These are phyloP conservation scores for Frankliniella fusca DNA, from an alignment of 2,888 invertebrate genomes.

Conservation along the genomic window DNA sequence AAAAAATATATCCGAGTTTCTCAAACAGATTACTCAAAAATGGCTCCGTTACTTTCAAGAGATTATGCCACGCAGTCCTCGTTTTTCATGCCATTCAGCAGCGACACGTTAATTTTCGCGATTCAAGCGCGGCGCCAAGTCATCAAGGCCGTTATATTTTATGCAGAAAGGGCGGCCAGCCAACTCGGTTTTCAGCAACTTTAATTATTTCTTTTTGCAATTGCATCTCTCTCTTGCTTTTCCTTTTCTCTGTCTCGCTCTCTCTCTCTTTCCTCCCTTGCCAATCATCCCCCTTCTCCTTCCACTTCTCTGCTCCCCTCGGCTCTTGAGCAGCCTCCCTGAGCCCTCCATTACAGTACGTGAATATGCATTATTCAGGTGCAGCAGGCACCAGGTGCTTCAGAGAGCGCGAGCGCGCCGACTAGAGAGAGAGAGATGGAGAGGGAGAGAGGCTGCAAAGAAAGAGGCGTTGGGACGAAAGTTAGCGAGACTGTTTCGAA, in stretches of 20 bases:
- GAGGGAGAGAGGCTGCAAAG: no score
- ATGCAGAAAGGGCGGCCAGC: not conserved
- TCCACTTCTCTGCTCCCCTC: not conserved
- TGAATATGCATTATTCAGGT: constrained; percentile 25
- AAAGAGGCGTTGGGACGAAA: no score
- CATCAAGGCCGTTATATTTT: not conserved
- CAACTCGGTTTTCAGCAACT: not conserved
- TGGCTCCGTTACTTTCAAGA: not conserved
- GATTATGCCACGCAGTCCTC: not conserved
- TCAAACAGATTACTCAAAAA: no score
- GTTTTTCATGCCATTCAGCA: not conserved
- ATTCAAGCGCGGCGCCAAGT: not conserved
- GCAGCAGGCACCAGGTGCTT: not conserved
- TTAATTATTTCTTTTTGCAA: not conserved
- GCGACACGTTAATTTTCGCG: not conserved
- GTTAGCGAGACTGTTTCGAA: no score
- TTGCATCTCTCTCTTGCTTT: not conserved
- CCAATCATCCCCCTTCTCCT: not conserved
- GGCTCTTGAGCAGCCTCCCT: not conserved
- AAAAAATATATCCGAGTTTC: no score
- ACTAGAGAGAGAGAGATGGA: not conserved
- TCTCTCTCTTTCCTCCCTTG: no score
- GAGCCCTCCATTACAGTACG: not conserved
- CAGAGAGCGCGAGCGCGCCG: not conserved
- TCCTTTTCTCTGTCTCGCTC: no score